Percentiles rank a stretch among this genome's conserved stretches.
phyloP scores from a whole-genome alignment of 2,888 invertebrate species.

The Vanessa cardui region DNA sequence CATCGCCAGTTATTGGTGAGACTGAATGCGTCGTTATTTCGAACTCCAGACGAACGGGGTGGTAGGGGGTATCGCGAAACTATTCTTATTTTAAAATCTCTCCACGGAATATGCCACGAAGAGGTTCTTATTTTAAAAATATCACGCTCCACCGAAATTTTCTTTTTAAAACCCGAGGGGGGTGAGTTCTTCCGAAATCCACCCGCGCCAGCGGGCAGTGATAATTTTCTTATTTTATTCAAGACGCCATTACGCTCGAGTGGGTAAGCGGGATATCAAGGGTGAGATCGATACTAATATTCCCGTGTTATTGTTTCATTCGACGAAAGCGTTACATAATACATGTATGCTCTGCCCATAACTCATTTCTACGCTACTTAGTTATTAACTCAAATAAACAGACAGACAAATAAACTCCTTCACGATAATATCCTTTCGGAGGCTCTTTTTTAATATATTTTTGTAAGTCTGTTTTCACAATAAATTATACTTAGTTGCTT shows the following conservation, averaged over 20 bases:
- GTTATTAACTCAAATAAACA: no score
- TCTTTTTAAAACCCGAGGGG: slow-evolving; percentile 76
- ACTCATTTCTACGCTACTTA: no score
- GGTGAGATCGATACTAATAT: slow-evolving; percentile 25
- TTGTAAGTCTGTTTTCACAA: not conserved
- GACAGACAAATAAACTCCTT: no score
- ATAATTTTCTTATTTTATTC: slow-evolving; percentile 78
- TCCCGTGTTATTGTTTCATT: slow-evolving; percentile 18
- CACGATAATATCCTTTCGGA: no score
- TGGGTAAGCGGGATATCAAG: slow-evolving; percentile 28
- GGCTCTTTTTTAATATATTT: no score
- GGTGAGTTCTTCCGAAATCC: slow-evolving; percentile 80
- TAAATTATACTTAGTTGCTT: slow-evolving; percentile 6
- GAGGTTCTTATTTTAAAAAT: slow-evolving; percentile 82
- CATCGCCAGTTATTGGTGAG: slow-evolving; percentile 23
- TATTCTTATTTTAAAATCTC: slow-evolving; percentile 83
- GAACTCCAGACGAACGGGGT: slow-evolving; percentile 75
- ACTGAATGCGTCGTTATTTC: slow-evolving; percentile 56
- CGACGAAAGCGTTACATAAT: no score
- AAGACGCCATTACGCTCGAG: slow-evolving; percentile 42
- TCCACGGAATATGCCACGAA: slow-evolving; percentile 82
- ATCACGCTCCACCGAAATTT: slow-evolving; percentile 83
- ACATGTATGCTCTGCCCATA: no score
- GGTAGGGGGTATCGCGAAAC: slow-evolving; percentile 74
- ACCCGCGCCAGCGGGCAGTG: slow-evolving; percentile 72